Evolutionary conservation across 2,888 invertebrate genomes (phyloP), one percentile per base, ranked within the genome.

Genomic region (Balanococcus diminutus): DNA sequence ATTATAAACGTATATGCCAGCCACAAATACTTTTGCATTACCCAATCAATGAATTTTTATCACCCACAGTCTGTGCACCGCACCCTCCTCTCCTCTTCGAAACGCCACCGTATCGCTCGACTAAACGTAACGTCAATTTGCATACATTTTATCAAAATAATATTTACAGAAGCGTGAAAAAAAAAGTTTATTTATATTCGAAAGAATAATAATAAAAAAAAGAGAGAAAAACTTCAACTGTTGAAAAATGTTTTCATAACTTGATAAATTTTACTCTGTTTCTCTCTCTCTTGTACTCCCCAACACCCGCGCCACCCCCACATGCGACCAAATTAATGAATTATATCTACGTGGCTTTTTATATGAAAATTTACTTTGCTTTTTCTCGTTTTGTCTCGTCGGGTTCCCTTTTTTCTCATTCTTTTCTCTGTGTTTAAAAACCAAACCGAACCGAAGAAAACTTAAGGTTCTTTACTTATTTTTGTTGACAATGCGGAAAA

Each of bases 401-500:
- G n/a, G 31, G 31, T 31, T 9, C 14, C 31, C n/a, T 72, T 72
- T 31, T 32, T 56, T 56, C 22, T 22, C 22, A 72, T 32, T 28
- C 28, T 72, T 72, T 32, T 72, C 31, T 25, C 25, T 31, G n/a
- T 31, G 31, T 72, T 72, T 72, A 72, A 31, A 72, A 72, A 72
- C 31, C 28, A 31, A 79, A 36, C 31, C 75, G n/a, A 79, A 36
- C 31, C 75, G n/a, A n/a, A 32, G 36, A 79, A 79, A 79, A 36
- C 75, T 32, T 28, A 25, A 28, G 28, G 75, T 79, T 79, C 75
- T 79, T 79, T 79, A 36, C 36, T 79, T 79, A 36, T 79, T 79
- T 79, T 79, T 79, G 75, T 79, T 79, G 75, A 79, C 75, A 79
- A 79, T 36, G 75, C 75, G 75, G 75, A 79, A 79, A 79, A 79